phyloP scores from a whole-genome alignment of 1,140 invertebrate genomes.

The Phortica variegata region DNA sequence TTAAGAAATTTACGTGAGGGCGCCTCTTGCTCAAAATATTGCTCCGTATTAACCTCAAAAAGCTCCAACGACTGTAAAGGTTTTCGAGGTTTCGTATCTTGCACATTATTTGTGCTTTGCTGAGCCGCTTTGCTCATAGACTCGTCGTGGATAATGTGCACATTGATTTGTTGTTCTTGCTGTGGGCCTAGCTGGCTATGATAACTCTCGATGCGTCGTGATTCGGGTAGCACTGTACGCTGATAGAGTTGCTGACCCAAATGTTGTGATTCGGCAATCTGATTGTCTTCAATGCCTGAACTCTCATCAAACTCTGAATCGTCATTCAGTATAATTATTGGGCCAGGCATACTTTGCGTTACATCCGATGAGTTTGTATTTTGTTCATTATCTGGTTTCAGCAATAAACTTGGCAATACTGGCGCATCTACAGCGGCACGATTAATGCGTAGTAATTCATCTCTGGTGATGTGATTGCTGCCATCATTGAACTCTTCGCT shows the following conservation, averaged over 20 bases:
- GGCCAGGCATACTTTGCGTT: constrained; percentile 30
- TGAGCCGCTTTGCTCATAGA: constrained; percentile 12
- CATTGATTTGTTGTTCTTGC: constrained; percentile 40
- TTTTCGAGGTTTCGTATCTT: not conserved
- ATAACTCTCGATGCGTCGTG: constrained; percentile 26
- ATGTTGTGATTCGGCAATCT: constrained; percentile 40
- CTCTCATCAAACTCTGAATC: constrained; percentile 35
- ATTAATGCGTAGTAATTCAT: constrained; percentile 45
- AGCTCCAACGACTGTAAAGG: constrained; percentile 14
- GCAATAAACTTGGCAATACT: constrained; percentile 42
- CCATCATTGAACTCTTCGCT: constrained; percentile 29
- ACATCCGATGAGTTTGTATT: constrained; percentile 30
- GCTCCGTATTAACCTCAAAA: constrained; percentile 31
- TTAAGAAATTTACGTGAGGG: constrained; percentile 46
- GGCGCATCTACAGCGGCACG: constrained; percentile 39
- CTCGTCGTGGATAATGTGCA: constrained; percentile 37
- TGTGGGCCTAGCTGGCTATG: constrained; percentile 27
- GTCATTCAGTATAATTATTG: constrained; percentile 43
- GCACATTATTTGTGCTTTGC: not conserved
- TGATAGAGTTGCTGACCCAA: constrained; percentile 30
- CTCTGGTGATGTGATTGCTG: constrained; percentile 37
- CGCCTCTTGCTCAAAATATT: constrained; percentile 33
- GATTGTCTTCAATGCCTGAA: constrained; percentile 38
- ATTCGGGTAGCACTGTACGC: constrained; percentile 12
- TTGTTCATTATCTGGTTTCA: constrained; percentile 26